Conservation (phyloP, 2,888 invertebrate species). For the Timema podura region DNA sequence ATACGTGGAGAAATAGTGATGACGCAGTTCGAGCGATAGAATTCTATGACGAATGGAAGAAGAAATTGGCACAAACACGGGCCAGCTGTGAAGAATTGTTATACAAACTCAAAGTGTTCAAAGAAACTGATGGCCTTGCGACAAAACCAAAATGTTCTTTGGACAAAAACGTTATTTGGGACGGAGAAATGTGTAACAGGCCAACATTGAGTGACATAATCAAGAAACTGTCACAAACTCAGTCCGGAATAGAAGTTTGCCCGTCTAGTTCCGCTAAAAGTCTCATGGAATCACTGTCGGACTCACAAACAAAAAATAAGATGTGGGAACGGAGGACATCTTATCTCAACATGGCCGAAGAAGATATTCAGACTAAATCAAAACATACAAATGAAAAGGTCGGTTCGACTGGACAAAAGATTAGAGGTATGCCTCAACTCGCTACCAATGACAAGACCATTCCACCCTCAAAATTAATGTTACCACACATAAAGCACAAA, state of each 20-base stretch:
- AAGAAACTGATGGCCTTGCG: slow-evolving; percentile 14
- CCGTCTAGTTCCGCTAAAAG: not conserved
- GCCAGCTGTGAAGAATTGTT: slow-evolving; percentile 24
- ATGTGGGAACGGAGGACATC: slow-evolving; percentile 3
- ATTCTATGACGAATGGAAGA: slow-evolving; percentile 21
- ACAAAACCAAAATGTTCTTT: slow-evolving; percentile 17
- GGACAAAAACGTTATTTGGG: slow-evolving; percentile 22
- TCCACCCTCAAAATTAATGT: not conserved
- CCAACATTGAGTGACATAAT: slow-evolving; percentile 24
- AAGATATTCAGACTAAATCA: not conserved
- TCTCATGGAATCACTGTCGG: slow-evolving; percentile 14
- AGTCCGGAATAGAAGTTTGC: slow-evolving; percentile 19
- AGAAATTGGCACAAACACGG: slow-evolving; percentile 21
- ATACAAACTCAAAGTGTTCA: slow-evolving; percentile 19
- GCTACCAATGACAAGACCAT: not conserved
- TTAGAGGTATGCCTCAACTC: too few relatives aligned
- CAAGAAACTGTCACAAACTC: slow-evolving; percentile 21
- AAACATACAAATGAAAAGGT: not conserved
- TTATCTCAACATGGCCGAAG: slow-evolving; percentile 8
- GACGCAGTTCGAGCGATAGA: slow-evolving; percentile 22
- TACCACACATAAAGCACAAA: slow-evolving; percentile 26
- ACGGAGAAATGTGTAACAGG: slow-evolving; percentile 12
- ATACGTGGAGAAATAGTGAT: slow-evolving; percentile 19
- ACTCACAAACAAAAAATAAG: too few relatives aligned
- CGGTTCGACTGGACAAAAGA: too few relatives aligned